phyloP scores from a whole-genome alignment of 2,888 invertebrate species.

The Atrina japonica region DNA sequence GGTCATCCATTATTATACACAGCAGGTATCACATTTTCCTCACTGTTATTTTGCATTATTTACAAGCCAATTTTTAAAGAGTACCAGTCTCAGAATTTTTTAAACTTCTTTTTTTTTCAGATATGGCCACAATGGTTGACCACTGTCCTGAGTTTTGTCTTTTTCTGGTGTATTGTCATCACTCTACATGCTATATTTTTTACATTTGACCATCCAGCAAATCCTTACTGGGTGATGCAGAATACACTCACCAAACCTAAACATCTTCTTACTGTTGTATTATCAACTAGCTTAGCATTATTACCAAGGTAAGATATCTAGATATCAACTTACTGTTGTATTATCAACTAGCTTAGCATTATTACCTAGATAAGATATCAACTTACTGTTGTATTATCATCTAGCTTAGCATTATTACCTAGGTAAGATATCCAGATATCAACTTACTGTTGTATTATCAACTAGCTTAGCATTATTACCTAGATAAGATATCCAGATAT shows the following conservation, averaged over 20 bases:
- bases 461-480: constrained; percentile 85
- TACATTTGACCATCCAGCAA: constrained; percentile 90
- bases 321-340: too few relatives aligned
- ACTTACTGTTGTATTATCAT: too few relatives aligned
- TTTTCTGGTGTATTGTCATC: constrained; percentile 91
- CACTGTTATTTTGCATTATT: too few relatives aligned
- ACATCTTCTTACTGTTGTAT: constrained; percentile 91
- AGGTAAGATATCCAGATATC: constrained; percentile 85
- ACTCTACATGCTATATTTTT: constrained; percentile 91
- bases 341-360: too few relatives aligned
- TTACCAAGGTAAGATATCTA: constrained; percentile 68
- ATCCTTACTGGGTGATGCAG: constrained; percentile 93
- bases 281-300: constrained; percentile 88
- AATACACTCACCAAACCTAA: constrained; percentile 87
- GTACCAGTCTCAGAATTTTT: too few relatives aligned
- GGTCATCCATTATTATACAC: too few relatives aligned
- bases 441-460: constrained; percentile 89
- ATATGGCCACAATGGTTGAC: constrained; percentile 74
- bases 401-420: neutral
- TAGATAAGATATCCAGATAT: constrained; percentile 60
- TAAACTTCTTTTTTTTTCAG: constrained; percentile 65
- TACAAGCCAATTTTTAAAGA: too few relatives aligned
- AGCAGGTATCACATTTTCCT: too few relatives aligned
- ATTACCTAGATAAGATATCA: neutral
- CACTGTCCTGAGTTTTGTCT: constrained; percentile 86